These are phyloP conservation scores for Xestia ashworthii DNA, from an alignment of 2,888 invertebrate genomes.

Conservation along the genomic window DNA sequence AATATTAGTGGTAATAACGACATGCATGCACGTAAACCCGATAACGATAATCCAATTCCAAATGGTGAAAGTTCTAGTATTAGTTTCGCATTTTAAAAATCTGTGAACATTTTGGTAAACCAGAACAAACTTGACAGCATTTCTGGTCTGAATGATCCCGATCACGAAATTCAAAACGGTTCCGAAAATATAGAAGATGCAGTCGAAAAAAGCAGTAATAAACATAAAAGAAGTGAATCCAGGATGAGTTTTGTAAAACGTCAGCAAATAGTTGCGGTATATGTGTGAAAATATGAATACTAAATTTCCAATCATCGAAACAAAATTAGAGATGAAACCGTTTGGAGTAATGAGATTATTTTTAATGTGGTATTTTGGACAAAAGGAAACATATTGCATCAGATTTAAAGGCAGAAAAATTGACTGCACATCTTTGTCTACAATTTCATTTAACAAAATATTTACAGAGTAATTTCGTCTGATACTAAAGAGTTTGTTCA, in stretches of 20 bases:
- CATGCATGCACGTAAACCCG: not conserved
- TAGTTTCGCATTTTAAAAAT: constrained; percentile 2
- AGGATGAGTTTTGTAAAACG: not conserved
- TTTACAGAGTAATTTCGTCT: too few species aligned
- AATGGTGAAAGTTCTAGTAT: not conserved
- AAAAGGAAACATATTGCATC: too few species aligned
- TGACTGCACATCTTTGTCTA: too few species aligned
- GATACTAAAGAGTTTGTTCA: too few species aligned
- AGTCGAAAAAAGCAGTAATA: not conserved
- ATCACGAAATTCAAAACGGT: constrained; percentile 17
- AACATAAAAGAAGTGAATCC: not conserved
- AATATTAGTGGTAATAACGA: not conserved
- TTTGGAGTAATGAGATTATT: constrained; percentile 24
- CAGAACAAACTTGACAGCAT: constrained; percentile 29
- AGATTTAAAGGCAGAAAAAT: too few species aligned
- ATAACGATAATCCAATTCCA: constrained; percentile 20
- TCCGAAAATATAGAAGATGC: constrained; percentile 8
- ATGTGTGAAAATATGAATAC: not conserved
- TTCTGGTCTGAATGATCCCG: constrained; percentile 8
- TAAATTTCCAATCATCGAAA: constrained; percentile 10
- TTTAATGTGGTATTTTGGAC: too few species aligned
- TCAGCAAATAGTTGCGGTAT: not conserved
- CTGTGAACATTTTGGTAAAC: constrained; percentile 38
- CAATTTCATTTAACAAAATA: too few species aligned
- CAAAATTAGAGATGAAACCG: not conserved